Evolutionary conservation across 2,888 invertebrate species (phyloP).

Genomic region (Acanthoscelides obtectus): DNA sequence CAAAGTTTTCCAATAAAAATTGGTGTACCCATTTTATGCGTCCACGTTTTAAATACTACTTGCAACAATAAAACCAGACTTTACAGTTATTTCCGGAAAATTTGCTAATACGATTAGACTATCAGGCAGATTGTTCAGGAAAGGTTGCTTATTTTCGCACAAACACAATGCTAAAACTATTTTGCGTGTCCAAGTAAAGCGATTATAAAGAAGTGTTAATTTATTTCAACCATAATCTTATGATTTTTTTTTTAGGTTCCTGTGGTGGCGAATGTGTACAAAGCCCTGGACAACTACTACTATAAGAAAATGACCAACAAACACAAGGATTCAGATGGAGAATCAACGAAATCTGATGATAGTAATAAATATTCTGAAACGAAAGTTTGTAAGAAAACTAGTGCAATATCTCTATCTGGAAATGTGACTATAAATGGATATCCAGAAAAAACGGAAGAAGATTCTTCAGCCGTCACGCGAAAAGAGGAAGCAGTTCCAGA

Average conservation of each 20-base stretch:
- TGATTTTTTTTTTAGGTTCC: constrained; percentile 18
- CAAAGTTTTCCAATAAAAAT: too few relatives aligned
- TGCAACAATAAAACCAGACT: too few relatives aligned
- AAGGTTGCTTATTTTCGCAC: too few relatives aligned
- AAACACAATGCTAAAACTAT: too few relatives aligned
- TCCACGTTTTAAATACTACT: too few relatives aligned
- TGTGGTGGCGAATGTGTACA: constrained; percentile 28
- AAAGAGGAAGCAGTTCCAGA: background rate
- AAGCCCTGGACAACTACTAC: constrained; percentile 28
- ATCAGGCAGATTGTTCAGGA: too few relatives aligned
- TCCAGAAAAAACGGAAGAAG: background rate
- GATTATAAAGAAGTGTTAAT: too few relatives aligned
- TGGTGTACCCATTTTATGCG: too few relatives aligned
- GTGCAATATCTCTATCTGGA: background rate
- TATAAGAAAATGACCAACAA: constrained; percentile 10
- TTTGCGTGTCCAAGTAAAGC: too few relatives aligned
- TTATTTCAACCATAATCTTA: too few relatives aligned
- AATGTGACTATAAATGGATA: background rate
- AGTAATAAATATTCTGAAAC: background rate
- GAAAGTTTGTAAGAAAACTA: background rate
- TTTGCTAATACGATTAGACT: too few relatives aligned
- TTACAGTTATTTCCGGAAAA: too few relatives aligned
- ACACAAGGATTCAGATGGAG: background rate
- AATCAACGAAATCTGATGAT: background rate
- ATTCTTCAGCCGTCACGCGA: background rate